A percentile compares a stretch with the other conserved stretches of the same genome.
Conservation (phyloP, 2,888 invertebrate genomes). For the Agrilus mali region DNA sequence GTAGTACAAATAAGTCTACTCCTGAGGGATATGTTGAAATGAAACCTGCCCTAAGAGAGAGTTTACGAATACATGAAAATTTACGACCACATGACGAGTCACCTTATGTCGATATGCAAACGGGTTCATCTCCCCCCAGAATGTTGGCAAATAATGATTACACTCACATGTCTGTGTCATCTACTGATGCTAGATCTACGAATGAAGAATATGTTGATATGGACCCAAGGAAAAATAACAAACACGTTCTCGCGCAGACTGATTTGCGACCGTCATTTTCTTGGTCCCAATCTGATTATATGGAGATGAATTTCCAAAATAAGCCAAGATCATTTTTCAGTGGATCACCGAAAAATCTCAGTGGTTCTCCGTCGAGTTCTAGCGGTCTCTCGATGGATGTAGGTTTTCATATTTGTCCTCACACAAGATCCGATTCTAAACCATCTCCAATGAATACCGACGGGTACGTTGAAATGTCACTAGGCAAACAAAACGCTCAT, state of each 20-base stretch:
- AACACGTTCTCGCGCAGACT: constrained; percentile 15
- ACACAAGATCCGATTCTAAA: constrained; percentile 5
- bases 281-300: constrained; percentile 24
- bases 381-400: constrained; percentile 17
- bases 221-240: constrained; percentile 27
- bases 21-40: constrained; percentile 34
- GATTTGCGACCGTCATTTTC: constrained; percentile 6
- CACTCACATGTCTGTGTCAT: constrained; percentile 31
- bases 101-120: constrained; percentile 39
- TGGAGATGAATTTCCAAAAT: constrained; percentile 34
- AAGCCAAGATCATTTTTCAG: constrained; percentile 11
- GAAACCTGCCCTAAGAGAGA: constrained; percentile 26
- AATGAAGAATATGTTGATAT: constrained; percentile 34
- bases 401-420: constrained; percentile 4
- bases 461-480: constrained; percentile 54
- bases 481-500: constrained; percentile 30
- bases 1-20: constrained; percentile 23
- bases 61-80: constrained; percentile 16
- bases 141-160: constrained; percentile 19
- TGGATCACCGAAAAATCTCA: constrained; percentile 12
- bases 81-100: constrained; percentile 25
- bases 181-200: constrained; percentile 26
- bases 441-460: constrained; percentile 36
- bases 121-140: constrained; percentile 22
- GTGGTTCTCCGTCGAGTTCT: constrained; percentile 14